Conservation (phyloP, 2,113 vertebrate species). For the Gobius niger region DNA sequence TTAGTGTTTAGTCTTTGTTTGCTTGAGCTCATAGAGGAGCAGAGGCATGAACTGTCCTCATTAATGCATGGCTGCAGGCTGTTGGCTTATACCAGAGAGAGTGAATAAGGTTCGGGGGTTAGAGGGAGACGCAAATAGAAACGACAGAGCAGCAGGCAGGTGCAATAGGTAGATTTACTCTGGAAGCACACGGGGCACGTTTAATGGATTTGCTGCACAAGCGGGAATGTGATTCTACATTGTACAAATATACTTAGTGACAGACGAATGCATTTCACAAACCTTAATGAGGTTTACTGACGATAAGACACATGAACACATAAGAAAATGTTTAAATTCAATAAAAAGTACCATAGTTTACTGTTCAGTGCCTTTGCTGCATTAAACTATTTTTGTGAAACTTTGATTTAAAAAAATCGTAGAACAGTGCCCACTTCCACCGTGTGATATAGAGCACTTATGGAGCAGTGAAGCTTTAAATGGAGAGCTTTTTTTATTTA, state of each 20-base stretch:
- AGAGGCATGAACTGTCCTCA: constrained; percentile 46
- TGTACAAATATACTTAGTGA: not conserved
- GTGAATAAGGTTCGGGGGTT: constrained; percentile 42
- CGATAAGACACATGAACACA: no score
- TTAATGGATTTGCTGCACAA: not conserved
- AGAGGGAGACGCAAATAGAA: constrained; percentile 26
- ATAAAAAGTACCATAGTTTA: not conserved
- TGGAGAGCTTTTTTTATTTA: no score
- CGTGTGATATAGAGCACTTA: not conserved
- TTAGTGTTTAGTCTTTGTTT: constrained; percentile 25
- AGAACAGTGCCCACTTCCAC: not conserved
- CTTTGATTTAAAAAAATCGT: no score
- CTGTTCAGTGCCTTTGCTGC: not conserved
- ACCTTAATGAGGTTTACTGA: no score
- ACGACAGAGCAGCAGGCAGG: not conserved
- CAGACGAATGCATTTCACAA: not conserved
- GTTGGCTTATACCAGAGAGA: constrained; percentile 54
- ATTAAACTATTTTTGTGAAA: no score
- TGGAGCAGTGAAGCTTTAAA: not conserved
- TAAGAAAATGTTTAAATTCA: not conserved
- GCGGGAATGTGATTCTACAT: not conserved
- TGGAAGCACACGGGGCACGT: not conserved
- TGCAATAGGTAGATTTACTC: not conserved
- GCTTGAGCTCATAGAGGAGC: constrained; percentile 1
- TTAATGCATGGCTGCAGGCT: constrained; percentile 54